These are phyloP conservation scores for Sandelia bainsii DNA, from an alignment of 2,797 vertebrate genomes.

Conservation along the genomic window DNA sequence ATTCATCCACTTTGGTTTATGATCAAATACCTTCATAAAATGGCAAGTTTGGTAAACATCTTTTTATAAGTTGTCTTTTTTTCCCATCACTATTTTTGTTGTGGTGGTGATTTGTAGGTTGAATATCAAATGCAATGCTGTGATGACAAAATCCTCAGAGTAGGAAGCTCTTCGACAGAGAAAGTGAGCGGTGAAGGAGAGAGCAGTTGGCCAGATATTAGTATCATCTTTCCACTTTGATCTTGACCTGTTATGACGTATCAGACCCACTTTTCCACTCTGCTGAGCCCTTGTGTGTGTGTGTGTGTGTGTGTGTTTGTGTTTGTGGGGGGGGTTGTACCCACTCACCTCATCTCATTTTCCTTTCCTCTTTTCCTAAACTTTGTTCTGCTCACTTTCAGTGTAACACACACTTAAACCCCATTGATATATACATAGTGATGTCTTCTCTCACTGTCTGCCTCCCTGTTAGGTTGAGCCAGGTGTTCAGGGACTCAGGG, in stretches of 20 bases:
- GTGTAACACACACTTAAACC: slow-evolving; percentile 5
- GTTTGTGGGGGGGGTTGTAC: slow-evolving; percentile 18
- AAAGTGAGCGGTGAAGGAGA: slow-evolving; percentile 30
- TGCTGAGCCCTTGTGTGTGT: slow-evolving; percentile 60
- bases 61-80: slow-evolving; percentile 23
- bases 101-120: slow-evolving; percentile 17
- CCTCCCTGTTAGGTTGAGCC: slow-evolving; percentile 82
- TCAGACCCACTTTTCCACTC: slow-evolving; percentile 73
- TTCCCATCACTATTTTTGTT: slow-evolving; percentile 18
- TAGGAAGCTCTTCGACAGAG: slow-evolving; percentile 19
- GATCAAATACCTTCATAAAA: not conserved
- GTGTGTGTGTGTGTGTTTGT: not conserved
- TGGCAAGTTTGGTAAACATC: slow-evolving; percentile 12
- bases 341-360: slow-evolving; percentile 19
- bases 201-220: slow-evolving; percentile 54
- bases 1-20: not conserved
- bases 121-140: slow-evolving; percentile 27
- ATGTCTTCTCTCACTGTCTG: slow-evolving; percentile 27
- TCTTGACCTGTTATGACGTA: slow-evolving; percentile 76
- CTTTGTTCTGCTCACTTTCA: slow-evolving; percentile 24
- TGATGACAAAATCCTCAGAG: slow-evolving; percentile 33
- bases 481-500: slow-evolving; percentile 81
- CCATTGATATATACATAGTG: slow-evolving; percentile 4
- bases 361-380: slow-evolving; percentile 32
- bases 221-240: slow-evolving; percentile 70